Evolutionary conservation across 2,888 invertebrate genomes (phyloP).

Genomic region (Ceramica pisi): DNA sequence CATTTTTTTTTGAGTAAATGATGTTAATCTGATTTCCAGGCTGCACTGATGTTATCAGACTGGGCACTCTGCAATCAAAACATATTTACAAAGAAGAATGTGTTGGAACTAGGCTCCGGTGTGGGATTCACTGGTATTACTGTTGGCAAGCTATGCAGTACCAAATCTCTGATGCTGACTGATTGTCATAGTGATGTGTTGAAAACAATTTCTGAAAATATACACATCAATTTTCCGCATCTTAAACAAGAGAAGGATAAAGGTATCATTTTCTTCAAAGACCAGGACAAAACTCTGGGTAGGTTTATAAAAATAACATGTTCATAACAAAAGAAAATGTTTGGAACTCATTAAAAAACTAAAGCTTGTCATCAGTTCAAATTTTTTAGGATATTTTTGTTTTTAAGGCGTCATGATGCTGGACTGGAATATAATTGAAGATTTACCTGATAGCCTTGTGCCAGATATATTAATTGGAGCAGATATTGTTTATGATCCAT

Average conservation of each 20-base stretch:
- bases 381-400: background rate
- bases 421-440: constrained; percentile 80
- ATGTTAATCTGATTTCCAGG: constrained; percentile 84
- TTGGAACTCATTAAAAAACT: background rate
- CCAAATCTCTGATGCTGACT: constrained; percentile 91
- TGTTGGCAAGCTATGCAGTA: constrained; percentile 89
- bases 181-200: constrained; percentile 94
- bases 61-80: constrained; percentile 92
- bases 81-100: constrained; percentile 87
- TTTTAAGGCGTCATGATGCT: constrained; percentile 78
- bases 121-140: constrained; percentile 94
- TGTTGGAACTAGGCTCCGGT: constrained; percentile 95
- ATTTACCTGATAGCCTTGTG: constrained; percentile 66
- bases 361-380: background rate
- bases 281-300: constrained; percentile 71
- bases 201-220: constrained; percentile 91
- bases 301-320: constrained; percentile 9
- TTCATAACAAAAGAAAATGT: background rate
- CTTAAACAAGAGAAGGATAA: constrained; percentile 47
- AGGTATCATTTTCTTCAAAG: constrained; percentile 62
- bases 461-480: constrained; percentile 86
- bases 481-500: constrained; percentile 87
- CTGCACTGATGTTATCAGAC: constrained; percentile 93
- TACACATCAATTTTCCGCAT: constrained; percentile 90
- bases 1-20: background rate